These are phyloP conservation scores for Hippocampus zosterae DNA, from an alignment of 2,113 vertebrate species.

Conservation along the genomic window DNA sequence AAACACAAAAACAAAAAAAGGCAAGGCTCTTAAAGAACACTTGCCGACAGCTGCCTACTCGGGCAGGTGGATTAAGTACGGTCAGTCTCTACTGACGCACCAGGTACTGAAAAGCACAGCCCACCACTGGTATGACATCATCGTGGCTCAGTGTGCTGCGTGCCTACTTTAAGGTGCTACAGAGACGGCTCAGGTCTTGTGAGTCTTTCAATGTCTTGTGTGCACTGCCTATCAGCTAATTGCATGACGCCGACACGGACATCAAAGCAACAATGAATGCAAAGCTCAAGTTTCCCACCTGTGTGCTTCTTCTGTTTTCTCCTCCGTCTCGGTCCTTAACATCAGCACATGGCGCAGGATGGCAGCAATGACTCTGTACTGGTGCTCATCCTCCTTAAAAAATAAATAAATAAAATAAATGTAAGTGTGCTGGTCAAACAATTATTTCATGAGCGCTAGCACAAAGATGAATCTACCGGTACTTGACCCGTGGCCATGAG, in stretches of 20 bases:
- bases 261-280: not conserved
- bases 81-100: too few relatives aligned
- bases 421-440: not conserved
- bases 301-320: conserved; percentile 95
- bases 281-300: conserved; percentile 74
- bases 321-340: conserved; percentile 84
- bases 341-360: conserved; percentile 92
- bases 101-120: too few relatives aligned
- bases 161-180: not conserved
- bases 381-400: conserved; percentile 84
- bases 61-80: too few relatives aligned
- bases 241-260: not conserved
- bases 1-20: too few relatives aligned
- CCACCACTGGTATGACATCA: too few relatives aligned
- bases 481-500: not conserved
- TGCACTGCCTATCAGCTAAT: not conserved
- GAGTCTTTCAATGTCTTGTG: not conserved
- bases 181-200: not conserved
- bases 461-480: not conserved
- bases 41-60: too few relatives aligned
- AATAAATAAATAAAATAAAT: not conserved
- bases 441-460: not conserved
- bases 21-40: too few relatives aligned
- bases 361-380: conserved; percentile 85
- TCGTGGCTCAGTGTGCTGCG: too few relatives aligned